Evolutionary conservation across 2,888 invertebrate genomes (phyloP), one percentile per base, ranked within the genome.

Genomic region (Acrocyrtus sp.): DNA sequence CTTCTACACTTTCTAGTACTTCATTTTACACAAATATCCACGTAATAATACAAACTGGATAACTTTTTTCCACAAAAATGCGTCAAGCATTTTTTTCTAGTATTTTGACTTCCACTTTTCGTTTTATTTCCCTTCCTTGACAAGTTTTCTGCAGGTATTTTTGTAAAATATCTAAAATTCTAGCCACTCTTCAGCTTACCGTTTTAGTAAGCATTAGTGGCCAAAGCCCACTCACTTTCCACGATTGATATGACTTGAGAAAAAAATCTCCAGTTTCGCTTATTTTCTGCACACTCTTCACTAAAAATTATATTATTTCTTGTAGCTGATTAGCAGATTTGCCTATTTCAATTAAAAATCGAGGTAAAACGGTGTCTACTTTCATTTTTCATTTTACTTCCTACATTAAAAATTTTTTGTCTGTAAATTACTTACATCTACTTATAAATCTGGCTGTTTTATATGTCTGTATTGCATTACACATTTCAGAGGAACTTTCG

Each of bases 401-500:
- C n/a, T n/a, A n/a, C n/a, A n/a, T n/a, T n/a, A n/a, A n/a, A n/a
- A n/a, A n/a, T n/a, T n/a, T n/a, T n/a, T n/a, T n/a, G n/a, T n/a
- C n/a, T n/a, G n/a, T n/a, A n/a, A n/a, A n/a, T n/a, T n/a, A n/a
- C n/a, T n/a, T n/a, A n/a, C n/a, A n/a, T n/a, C n/a, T n/a, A n/a
- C n/a, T n/a, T n/a, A n/a, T n/a, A n/a, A n/a, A n/a, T n/a, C n/a
- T n/a, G n/a, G n/a, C n/a, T n/a, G n/a, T n/a, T n/a, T n/a, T n/a
- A n/a, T 63, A 43, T 50, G 22, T 39, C 39, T 47, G 43, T 17
- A 39, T 65, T 65, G 57, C 63, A 75, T 75, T 75, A 75, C 75
- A 75, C 72, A 70, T 73, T 75, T 73, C 66, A 78, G 75, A 80
- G 80, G 80, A 80, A 80, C 80, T 80, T 80, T 80, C 79, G 80